Evolutionary conservation across 2,797 vertebrate genomes (phyloP).

Genomic region (Phoebastria nigripes): DNA sequence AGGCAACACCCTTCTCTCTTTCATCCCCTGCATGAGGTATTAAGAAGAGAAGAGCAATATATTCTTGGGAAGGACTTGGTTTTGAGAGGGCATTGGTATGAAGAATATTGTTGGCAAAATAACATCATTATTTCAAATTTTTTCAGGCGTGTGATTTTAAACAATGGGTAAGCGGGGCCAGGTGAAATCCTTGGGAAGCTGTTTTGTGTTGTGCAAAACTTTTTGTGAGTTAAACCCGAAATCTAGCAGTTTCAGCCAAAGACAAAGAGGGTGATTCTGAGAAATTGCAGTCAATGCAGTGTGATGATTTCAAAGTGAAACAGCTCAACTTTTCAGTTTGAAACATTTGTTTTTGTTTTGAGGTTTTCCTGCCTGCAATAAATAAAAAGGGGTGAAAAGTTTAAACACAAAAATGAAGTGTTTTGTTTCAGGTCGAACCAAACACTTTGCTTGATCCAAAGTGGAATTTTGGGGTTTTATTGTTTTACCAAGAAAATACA

Average conservation of each 20-base stretch:
- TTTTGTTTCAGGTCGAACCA: conserved; percentile 50
- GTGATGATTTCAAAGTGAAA: conserved; percentile 47
- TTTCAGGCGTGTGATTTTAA: neutral
- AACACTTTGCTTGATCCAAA: conserved; percentile 13
- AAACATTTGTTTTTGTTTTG: conserved; percentile 70
- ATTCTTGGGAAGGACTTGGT: neutral
- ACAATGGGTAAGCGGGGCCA: neutral
- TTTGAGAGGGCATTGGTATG: neutral
- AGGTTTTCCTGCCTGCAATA: conserved; percentile 62
- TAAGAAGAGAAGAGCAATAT: neutral
- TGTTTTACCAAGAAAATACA: conserved; percentile 52
- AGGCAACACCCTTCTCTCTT: neutral
- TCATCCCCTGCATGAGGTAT: neutral
- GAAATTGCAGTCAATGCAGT: neutral
- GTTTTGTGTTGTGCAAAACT: neutral
- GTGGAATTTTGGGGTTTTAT: conserved; percentile 32
- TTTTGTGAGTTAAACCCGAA: neutral
- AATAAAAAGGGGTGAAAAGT: conserved; percentile 65
- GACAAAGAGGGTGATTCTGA: conserved; percentile 26
- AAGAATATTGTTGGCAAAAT: neutral
- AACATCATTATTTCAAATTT: neutral
- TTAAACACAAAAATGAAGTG: conserved; percentile 44
- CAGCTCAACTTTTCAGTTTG: conserved; percentile 8
- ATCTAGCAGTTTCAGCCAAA: neutral
- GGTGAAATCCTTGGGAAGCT: neutral